Percentiles rank a stretch among this genome's conserved stretches.
These are phyloP conservation scores for Neotoma lepida DNA, from an alignment of 2,113 vertebrate species.

Conservation along the genomic window DNA sequence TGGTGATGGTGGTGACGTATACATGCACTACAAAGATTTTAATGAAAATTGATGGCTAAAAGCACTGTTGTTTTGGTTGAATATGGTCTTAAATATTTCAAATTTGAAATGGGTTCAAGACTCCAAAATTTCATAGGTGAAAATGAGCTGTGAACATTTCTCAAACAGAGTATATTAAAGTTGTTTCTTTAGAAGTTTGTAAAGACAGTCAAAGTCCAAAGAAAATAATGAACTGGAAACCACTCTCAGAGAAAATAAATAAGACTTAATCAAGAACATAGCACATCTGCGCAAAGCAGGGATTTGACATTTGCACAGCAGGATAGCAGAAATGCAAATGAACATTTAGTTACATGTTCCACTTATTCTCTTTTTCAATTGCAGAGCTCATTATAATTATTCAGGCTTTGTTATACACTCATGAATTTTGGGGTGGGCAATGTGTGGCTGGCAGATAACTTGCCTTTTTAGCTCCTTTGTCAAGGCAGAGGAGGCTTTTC, in stretches of 20 bases:
- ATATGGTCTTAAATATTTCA: background rate
- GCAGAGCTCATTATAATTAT: background rate
- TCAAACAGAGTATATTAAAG: background rate
- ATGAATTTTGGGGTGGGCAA: background rate
- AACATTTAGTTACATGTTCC: background rate
- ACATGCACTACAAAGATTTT: background rate
- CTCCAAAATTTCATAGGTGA: background rate
- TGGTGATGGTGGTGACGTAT: background rate
- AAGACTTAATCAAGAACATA: slow-evolving; percentile 25
- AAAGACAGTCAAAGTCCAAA: background rate
- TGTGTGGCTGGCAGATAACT: background rate
- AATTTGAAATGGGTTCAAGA: background rate
- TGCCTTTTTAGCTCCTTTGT: background rate
- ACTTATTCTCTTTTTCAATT: background rate
- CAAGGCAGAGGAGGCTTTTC: background rate
- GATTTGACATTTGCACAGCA: background rate
- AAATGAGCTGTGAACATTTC: background rate
- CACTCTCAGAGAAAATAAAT: background rate
- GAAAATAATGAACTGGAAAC: background rate
- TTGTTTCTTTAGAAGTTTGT: background rate
- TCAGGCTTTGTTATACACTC: background rate
- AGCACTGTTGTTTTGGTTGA: background rate
- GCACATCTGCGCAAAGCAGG: no score
- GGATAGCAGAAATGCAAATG: background rate
- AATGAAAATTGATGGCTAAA: background rate